These are phyloP conservation scores for Arizona elegans DNA, from an alignment of 2,113 vertebrate species.

Conservation along the genomic window DNA sequence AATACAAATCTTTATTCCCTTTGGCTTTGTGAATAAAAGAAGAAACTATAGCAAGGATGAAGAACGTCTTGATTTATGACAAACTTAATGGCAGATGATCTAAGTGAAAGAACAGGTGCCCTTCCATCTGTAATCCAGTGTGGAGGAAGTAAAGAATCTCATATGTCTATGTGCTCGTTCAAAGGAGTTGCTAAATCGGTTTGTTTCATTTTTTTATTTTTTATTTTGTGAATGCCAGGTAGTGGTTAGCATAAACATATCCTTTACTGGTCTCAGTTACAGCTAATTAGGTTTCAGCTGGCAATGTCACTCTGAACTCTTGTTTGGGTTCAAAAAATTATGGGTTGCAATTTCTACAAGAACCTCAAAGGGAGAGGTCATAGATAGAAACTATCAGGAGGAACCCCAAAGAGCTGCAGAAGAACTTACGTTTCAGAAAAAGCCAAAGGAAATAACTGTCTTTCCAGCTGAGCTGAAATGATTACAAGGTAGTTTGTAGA, in stretches of 20 bases:
- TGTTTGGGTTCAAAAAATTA: constrained; percentile 29
- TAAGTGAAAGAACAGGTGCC: not conserved
- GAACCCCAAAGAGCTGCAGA: not conserved
- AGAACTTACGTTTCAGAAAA: constrained; percentile 1
- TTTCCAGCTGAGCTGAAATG: constrained; percentile 33
- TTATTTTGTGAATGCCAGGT: not conserved
- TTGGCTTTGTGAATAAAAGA: not conserved
- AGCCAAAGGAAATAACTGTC: constrained; percentile 46
- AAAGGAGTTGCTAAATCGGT: not conserved
- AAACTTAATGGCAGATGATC: not conserved
- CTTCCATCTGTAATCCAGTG: not conserved
- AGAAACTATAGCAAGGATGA: not conserved
- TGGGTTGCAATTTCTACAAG: not conserved
- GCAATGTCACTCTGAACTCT: not conserved
- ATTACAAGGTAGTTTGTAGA: constrained; percentile 4
- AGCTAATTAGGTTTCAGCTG: constrained; percentile 46
- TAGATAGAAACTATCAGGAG: constrained; percentile 4
- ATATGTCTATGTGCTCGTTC: not conserved
- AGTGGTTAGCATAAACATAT: not conserved
- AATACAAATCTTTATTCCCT: not conserved
- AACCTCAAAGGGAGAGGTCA: not conserved
- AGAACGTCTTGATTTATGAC: not conserved
- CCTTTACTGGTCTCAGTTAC: constrained; percentile 42
- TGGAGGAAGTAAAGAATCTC: not conserved
- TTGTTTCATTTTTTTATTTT: not conserved